phyloP scores from a whole-genome alignment of 2,888 invertebrate genomes.

The Augochlorella aurata region DNA sequence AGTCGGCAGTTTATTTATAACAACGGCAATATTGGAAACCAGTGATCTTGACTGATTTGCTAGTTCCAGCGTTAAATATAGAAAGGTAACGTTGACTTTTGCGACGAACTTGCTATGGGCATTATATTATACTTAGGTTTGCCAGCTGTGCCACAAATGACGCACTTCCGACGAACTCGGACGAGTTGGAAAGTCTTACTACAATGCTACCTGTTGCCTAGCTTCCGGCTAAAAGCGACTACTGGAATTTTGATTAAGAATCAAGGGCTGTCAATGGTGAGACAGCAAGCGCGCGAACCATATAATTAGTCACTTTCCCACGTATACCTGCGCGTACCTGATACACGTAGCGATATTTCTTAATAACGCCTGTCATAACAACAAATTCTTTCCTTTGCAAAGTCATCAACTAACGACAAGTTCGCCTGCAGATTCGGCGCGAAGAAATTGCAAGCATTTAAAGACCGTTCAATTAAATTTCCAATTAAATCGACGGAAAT shows the following conservation, averaged over 20 bases:
- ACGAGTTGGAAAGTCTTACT: conserved; percentile 30
- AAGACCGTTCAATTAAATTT: too few relatives aligned
- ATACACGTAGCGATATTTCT: conserved; percentile 30
- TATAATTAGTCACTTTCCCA: conserved; percentile 53
- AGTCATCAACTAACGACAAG: conserved; percentile 3
- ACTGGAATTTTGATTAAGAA: conserved; percentile 41
- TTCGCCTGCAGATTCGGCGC: not conserved
- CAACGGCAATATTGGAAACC: too few relatives aligned
- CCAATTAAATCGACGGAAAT: too few relatives aligned
- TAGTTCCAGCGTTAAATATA: too few relatives aligned
- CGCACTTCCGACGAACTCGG: conserved; percentile 22
- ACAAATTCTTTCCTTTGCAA: not conserved
- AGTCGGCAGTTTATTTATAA: too few relatives aligned
- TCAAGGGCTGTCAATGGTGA: conserved; percentile 23
- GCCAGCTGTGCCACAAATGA: conserved; percentile 11
- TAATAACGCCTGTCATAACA: conserved; percentile 23
- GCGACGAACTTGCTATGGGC: not conserved
- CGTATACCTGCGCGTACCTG: too few relatives aligned
- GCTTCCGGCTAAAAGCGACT: conserved; percentile 47
- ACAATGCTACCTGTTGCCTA: conserved; percentile 50
- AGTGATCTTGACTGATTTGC: too few relatives aligned
- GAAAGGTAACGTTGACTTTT: not conserved
- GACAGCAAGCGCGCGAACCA: conserved; percentile 19
- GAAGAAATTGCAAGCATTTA: not conserved
- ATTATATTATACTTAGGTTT: not conserved